These are phyloP conservation scores for Hafferia zeledoni DNA, from an alignment of 2,797 vertebrate genomes.

Conservation along the genomic window DNA sequence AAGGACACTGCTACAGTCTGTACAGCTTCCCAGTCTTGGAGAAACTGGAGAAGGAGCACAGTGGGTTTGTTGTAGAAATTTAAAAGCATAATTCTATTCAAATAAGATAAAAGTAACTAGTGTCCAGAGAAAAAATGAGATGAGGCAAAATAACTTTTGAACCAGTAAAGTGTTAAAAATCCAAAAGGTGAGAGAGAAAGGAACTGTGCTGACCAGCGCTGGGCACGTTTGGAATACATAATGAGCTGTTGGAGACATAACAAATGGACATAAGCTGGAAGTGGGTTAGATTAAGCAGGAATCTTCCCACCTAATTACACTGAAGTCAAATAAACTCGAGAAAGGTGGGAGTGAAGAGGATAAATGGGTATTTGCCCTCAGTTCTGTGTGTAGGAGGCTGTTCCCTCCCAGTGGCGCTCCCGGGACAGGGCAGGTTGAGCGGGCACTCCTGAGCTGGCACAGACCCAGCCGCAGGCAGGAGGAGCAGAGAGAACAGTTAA, in stretches of 20 bases:
- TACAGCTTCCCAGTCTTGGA: background rate
- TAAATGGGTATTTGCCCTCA: background rate
- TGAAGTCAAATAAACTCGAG: background rate
- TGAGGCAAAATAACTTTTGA: background rate
- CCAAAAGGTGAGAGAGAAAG: background rate
- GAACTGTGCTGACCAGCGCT: accelerated
- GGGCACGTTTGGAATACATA: background rate
- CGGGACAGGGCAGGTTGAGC: background rate
- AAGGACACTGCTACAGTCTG: background rate
- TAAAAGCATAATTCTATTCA: background rate
- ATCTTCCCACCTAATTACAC: background rate
- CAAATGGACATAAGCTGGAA: background rate
- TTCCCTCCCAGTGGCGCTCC: accelerated
- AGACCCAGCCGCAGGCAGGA: accelerated
- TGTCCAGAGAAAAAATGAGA: background rate
- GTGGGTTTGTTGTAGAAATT: background rate
- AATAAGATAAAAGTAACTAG: background rate
- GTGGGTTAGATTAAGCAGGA: background rate
- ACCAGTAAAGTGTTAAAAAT: background rate
- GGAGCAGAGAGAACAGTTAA: background rate
- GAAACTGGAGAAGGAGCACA: background rate
- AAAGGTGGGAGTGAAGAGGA: background rate
- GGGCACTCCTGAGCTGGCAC: background rate
- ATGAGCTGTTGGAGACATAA: background rate
- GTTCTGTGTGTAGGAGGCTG: background rate